Evolutionary conservation across 2,888 invertebrate genomes (phyloP), one percentile per base, ranked within the genome.

Genomic region (Macrosiphum euphorbiae): DNA sequence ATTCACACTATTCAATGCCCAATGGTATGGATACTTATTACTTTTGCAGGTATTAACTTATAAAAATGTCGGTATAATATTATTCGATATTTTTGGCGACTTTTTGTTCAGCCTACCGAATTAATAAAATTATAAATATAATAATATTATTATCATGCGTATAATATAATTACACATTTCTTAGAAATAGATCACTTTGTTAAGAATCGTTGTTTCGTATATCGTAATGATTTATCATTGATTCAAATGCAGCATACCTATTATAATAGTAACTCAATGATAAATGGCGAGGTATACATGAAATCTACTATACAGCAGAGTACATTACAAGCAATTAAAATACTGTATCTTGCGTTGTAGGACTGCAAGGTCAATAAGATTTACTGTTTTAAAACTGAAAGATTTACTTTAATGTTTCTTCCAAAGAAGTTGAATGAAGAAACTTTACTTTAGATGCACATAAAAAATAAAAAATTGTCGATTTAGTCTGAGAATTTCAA

Each of bases 401-500:
- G 78, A 78, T 78, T 47, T 47, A 86, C 44, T 92, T 86, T 35
- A 86, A 86, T 61, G 41, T 50, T 86, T 86, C 13, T 44, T 55
- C 1, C 1, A 61, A 86, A 87, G 3, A 87, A 91, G 26, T 87
- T 16, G n/a, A 61, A 92, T 41, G 8, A 67, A 61, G 26, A 87
- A 88, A 92, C 41, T 88, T 88, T 78, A 20, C 50, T 86, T 26
- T 47, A 86, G n/a, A 86, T 35, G 61, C 50, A 35, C 55, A 44
- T 85, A 58, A 58, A 41, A 88, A 92, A 67, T 67, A 87, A 28
- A 41, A 87, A 92, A 67, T 52, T 67, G 61, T 26, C 67, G n/a
- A 88, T 86, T 92, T 86, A 50, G 11, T 67, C 50, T 61, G 67
- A 24, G 7, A 88, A 92, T 67, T 92, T 52, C n/a, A 50, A 58